Evolutionary conservation across 2,888 invertebrate genomes (phyloP), one percentile per base, ranked within the genome.

Genomic region (Mesochorus sp.): DNA sequence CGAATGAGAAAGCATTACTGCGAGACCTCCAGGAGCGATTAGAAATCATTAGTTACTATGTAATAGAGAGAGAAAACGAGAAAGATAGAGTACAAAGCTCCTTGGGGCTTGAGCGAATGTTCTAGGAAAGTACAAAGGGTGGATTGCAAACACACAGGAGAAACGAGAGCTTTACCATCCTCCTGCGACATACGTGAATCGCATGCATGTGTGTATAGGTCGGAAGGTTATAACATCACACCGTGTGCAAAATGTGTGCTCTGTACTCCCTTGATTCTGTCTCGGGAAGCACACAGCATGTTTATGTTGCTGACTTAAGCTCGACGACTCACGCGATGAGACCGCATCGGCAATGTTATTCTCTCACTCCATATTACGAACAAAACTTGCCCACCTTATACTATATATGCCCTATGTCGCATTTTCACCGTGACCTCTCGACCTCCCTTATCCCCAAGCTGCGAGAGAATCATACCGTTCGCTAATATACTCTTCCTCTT

Each of bases 311-410:
- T 74, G 72, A 67, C 74, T 80, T 76, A 79, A 80, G 77, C 79
- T 73, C 80, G 80, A 64, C 70, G 53, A 74, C 76, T 78, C 82
- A 82, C 82, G 82, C 81, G 78, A 82, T 74, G 42, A 70, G 47
- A 47, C 62, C 67, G 28, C 68, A 70, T 51, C 47, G 53, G 8
- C 42, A 42, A 28, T 17, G 34, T 68, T 6, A 10, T 44, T 42
- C 31, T 3, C 53, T 49, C 55, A 17, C n/a, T 26, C 24, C 14
- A 2, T 44, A 10, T 26, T 61, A 34, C 68, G 59, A 55, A 55
- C 53, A 59, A 53, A 42, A 71, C 72, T 80, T 59, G n/a, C n/a
- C 14, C 62, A 24, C 26, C 47, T 55, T 64, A 24, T 26, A 24
- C 31, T n/a, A n/a, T n/a, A n/a, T n/a, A n/a, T n/a, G n/a, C n/a